These are phyloP conservation scores for Drosophila robusta DNA, from an alignment of 2,888 invertebrate species.

Conservation along the genomic window DNA sequence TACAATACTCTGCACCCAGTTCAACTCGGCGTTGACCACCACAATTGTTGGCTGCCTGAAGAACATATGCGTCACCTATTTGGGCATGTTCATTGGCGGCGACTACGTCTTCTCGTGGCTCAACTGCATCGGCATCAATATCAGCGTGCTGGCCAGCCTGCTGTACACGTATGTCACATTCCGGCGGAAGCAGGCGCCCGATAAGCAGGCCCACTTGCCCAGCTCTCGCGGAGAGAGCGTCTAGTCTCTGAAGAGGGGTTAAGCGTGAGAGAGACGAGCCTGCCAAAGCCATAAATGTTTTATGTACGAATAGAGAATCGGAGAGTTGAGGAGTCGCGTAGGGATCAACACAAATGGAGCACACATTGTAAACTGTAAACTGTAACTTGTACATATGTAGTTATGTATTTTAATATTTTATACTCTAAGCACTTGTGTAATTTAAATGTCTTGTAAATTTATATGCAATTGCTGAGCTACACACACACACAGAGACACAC, in stretches of 20 bases:
- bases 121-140: conserved; percentile 98
- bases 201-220: conserved; percentile 82
- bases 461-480: conserved; percentile 25
- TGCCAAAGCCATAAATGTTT: conserved; percentile 68
- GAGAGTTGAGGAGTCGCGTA: conserved; percentile 10
- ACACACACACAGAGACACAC: neutral
- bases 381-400: conserved; percentile 54
- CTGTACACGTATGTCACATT: conserved; percentile 95
- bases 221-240: conserved; percentile 76
- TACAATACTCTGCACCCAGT: conserved; percentile 96
- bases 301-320: conserved; percentile 28
- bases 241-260: conserved; percentile 44
- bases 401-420: conserved; percentile 54
- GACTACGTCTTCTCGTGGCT: conserved; percentile 98
- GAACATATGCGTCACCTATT: conserved; percentile 98
- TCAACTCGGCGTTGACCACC: conserved; percentile 99
- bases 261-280: conserved; percentile 8
- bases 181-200: conserved; percentile 84
- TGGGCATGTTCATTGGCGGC: conserved; percentile 99
- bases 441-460: conserved; percentile 60
- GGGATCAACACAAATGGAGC: conserved; percentile 13
- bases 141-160: conserved; percentile 95
- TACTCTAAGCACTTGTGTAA: conserved; percentile 54
- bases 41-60: conserved; percentile 99
- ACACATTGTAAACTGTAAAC: conserved; percentile 28